phyloP scores from a whole-genome alignment of 2,797 vertebrate species.

The Ataeniobius toweri region DNA sequence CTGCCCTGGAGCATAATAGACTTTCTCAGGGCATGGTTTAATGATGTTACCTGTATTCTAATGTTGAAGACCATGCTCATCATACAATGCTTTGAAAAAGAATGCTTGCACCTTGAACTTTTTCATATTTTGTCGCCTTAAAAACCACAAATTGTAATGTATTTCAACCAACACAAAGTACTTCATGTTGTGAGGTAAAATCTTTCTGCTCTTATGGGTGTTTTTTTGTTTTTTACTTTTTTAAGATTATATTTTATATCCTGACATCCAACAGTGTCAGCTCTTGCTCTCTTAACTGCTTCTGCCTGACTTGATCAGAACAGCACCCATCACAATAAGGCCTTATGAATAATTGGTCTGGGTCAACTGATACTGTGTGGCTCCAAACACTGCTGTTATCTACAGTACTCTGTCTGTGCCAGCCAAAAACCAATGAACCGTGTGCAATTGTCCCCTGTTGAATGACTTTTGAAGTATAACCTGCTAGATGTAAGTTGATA shows the following conservation, averaged over 20 bases:
- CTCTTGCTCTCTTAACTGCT: slow-evolving; percentile 53
- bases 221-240: slow-evolving; percentile 5
- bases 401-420: slow-evolving; percentile 39
- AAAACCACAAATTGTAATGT: neutral
- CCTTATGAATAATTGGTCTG: slow-evolving; percentile 76
- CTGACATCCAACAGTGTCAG: slow-evolving; percentile 35
- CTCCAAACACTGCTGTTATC: slow-evolving; percentile 62
- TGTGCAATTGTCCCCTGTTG: slow-evolving; percentile 62
- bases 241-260: slow-evolving; percentile 42
- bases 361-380: slow-evolving; percentile 72
- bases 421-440: slow-evolving; percentile 69
- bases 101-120: neutral
- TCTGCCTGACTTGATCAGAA: slow-evolving; percentile 55
- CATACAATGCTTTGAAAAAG: slow-evolving; percentile 50
- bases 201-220: neutral
- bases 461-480: slow-evolving; percentile 64
- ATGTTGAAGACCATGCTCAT: slow-evolving; percentile 51
- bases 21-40: slow-evolving; percentile 53
- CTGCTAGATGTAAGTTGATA: slow-evolving; percentile 65
- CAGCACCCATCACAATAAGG: slow-evolving; percentile 72
- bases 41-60: slow-evolving; percentile 69
- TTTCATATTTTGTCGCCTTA: neutral
- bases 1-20: slow-evolving; percentile 54
- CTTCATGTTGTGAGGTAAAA: slow-evolving; percentile 9
- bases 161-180: slow-evolving; percentile 11